Evolutionary conservation across 2,113 vertebrate genomes (phyloP).

Genomic region (Cyprinodon variegatus): DNA sequence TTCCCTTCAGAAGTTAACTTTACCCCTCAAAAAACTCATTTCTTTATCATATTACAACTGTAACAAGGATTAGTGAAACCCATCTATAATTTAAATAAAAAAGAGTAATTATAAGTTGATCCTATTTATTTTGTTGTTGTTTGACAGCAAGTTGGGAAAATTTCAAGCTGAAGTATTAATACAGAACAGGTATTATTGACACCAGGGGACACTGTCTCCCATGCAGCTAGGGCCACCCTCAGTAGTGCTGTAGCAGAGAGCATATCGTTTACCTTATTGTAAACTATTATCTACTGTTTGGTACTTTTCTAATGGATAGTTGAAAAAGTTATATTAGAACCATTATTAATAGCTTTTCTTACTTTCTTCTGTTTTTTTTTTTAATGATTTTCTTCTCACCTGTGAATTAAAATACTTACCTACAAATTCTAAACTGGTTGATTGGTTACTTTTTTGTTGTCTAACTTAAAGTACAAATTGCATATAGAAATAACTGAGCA

Average conservation of each 20-base stretch:
- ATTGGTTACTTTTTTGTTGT: background rate
- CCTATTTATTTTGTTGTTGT: conserved; percentile 18
- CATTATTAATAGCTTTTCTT: background rate
- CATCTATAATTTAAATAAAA: conserved; percentile 32
- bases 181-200: conserved; percentile 62
- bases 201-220: conserved; percentile 83
- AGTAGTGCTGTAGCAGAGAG: conserved; percentile 24
- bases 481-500: background rate
- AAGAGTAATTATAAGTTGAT: background rate
- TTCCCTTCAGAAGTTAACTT: conserved; percentile 31
- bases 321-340: background rate
- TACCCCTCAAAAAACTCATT: conserved; percentile 35
- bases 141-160: conserved; percentile 11
- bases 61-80: background rate
- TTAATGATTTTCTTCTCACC: background rate
- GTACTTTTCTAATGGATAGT: background rate
- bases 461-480: background rate
- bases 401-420: background rate
- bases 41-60: conserved; percentile 62
- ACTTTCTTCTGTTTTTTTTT: background rate
- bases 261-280: conserved; percentile 25
- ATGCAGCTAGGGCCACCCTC: conserved; percentile 50
- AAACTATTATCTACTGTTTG: background rate
- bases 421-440: background rate
- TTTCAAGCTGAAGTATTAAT: conserved; percentile 40